These are phyloP conservation scores for Limanda limanda DNA, from an alignment of 2,113 vertebrate genomes.

Conservation along the genomic window DNA sequence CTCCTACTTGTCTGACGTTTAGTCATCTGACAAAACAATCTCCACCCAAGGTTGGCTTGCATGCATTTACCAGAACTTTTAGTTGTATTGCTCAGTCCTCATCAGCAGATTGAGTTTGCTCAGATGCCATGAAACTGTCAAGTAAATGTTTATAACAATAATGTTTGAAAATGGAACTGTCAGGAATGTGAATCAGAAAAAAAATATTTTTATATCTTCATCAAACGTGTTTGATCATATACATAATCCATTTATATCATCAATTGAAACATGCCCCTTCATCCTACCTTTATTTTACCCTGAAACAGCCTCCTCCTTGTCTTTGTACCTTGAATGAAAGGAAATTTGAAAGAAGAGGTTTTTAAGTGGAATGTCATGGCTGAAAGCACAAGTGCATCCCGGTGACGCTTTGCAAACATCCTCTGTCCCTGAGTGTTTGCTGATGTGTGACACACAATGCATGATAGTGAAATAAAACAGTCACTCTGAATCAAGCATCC, in stretches of 20 bases:
- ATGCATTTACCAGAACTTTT: neutral
- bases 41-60: neutral
- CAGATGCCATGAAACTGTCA: neutral
- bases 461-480: neutral
- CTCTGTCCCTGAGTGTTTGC: neutral
- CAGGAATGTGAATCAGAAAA: neutral
- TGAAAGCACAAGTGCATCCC: constrained; percentile 1
- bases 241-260: neutral
- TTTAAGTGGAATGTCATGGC: neutral
- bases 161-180: neutral
- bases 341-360: neutral
- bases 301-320: neutral
- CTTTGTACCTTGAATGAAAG: neutral
- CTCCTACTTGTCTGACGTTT: neutral
- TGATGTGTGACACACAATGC: constrained; percentile 14
- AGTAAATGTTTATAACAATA: neutral
- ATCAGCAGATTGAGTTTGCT: neutral
- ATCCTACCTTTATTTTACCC: neutral
- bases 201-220: too few species aligned
- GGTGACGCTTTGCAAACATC: constrained; percentile 2
- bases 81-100: neutral
- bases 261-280: neutral
- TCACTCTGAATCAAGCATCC: constrained; percentile 30
- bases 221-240: neutral
- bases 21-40: neutral